Evolutionary conservation across 2,888 invertebrate genomes (phyloP).

Genomic region (Neocrepidodera transversa): DNA sequence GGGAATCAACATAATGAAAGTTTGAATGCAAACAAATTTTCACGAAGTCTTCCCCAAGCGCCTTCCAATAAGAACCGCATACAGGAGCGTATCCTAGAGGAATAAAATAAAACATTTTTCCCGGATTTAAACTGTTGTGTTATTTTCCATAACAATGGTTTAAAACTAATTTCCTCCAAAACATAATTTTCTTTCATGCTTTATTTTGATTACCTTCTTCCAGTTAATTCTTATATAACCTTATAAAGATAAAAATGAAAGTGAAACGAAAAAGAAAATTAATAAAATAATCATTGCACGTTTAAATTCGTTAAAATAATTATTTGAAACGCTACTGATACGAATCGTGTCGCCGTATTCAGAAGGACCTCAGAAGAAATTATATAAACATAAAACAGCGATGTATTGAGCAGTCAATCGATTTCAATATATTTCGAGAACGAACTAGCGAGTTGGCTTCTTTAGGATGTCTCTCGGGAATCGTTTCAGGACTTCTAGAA

Average conservation of each 20-base stretch:
- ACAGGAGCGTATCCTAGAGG: background rate
- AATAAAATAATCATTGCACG: too few species aligned
- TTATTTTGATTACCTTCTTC: too few species aligned
- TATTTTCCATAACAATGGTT: too few species aligned
- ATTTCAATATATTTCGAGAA: constrained; percentile 49
- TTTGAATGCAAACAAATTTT: constrained; percentile 27
- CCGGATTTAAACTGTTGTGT: too few species aligned
- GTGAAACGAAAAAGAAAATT: too few species aligned
- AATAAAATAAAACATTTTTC: too few species aligned
- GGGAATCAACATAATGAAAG: constrained; percentile 16
- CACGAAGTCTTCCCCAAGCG: constrained; percentile 5
- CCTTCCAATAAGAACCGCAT: background rate
- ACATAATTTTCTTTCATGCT: too few species aligned
- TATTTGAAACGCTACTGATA: background rate
- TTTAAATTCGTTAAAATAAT: too few species aligned
- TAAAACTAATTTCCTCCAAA: too few species aligned
- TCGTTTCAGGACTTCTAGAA: constrained; percentile 26
- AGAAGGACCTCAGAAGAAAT: constrained; percentile 45
- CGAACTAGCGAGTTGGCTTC: constrained; percentile 26
- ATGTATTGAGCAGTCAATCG: constrained; percentile 53
- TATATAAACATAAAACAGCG: constrained; percentile 53
- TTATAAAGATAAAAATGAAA: too few species aligned
- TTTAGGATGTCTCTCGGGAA: constrained; percentile 33
- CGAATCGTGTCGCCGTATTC: background rate
- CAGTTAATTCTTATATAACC: too few species aligned